These are phyloP conservation scores for Halocynthia aurantium DNA, from an alignment of 23 tunicate species.

Conservation along the genomic window DNA sequence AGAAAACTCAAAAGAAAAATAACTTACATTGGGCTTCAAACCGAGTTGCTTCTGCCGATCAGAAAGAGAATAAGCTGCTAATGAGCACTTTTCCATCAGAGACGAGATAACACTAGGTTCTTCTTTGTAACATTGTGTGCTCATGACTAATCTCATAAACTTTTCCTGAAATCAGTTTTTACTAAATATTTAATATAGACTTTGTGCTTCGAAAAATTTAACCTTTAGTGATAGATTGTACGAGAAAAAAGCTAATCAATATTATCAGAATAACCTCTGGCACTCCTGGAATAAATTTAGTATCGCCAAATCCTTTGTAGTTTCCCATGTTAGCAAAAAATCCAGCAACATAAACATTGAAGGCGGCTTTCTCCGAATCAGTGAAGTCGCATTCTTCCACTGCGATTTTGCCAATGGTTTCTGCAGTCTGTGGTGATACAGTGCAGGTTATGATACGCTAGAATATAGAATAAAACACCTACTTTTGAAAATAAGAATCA, in stretches of 20 bases:
- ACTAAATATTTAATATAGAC: no score
- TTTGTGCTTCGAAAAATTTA: no score
- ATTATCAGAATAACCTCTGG: background rate
- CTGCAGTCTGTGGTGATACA: conserved; percentile 2
- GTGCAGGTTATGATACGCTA: no score
- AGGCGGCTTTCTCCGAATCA: background rate
- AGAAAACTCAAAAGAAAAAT: no score
- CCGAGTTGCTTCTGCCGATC: conserved; percentile 15
- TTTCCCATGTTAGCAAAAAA: conserved; percentile 31
- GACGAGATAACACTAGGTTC: conserved; percentile 1
- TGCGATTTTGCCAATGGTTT: conserved; percentile 7
- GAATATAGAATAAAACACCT: no score
- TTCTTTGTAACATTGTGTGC: conserved; percentile 9
- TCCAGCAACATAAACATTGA: conserved; percentile 29
- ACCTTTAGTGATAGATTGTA: no score
- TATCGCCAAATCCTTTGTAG: conserved; percentile 32
- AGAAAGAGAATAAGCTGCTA: conserved; percentile 13
- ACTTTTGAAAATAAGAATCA: no score
- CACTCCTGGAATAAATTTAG: conserved; percentile 24
- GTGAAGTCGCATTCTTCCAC: conserved; percentile 19
- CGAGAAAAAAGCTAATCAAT: no score
- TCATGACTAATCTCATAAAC: conserved; percentile 21
- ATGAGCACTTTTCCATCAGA: conserved; percentile 16
- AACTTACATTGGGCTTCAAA: background rate
- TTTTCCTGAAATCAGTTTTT: conserved; percentile 1